Evolutionary conservation across 2,113 vertebrate genomes (phyloP).

Genomic region (Ceyx margarethae): DNA sequence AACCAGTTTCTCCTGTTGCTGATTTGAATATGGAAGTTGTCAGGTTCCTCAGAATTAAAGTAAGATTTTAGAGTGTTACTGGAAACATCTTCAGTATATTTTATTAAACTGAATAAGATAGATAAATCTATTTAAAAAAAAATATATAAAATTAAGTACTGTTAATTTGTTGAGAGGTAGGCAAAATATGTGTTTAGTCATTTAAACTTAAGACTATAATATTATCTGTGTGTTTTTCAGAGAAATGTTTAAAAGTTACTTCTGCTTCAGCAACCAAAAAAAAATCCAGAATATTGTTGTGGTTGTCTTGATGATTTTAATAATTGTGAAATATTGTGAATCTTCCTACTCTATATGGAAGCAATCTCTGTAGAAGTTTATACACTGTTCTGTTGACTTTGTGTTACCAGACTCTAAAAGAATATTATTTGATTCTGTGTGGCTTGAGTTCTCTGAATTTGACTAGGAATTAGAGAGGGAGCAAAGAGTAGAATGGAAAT

Average conservation of each 20-base stretch:
- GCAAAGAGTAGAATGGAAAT: background rate
- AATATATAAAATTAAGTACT: background rate
- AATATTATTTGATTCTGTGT: background rate
- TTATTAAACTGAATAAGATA: background rate
- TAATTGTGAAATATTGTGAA: background rate
- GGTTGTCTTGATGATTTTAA: background rate
- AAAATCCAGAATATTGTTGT: background rate
- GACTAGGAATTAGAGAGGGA: background rate
- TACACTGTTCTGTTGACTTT: background rate
- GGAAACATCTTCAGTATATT: background rate
- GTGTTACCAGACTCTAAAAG: background rate
- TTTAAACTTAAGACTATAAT: background rate
- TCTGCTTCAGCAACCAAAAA: background rate
- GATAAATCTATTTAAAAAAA: no score
- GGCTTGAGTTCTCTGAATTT: background rate
- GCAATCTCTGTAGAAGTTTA: background rate
- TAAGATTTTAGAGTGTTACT: background rate
- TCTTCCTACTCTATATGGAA: background rate
- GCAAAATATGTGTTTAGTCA: background rate
- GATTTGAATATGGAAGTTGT: slow-evolving; percentile 1
- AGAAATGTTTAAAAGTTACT: background rate
- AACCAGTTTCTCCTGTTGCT: background rate
- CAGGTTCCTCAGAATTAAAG: background rate
- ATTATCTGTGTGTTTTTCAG: background rate
- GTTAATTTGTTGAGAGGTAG: background rate